Base-by-base conservation (phyloP, 1,140 invertebrate genomes). In the Pogonognathellus flavescens region DNA sequence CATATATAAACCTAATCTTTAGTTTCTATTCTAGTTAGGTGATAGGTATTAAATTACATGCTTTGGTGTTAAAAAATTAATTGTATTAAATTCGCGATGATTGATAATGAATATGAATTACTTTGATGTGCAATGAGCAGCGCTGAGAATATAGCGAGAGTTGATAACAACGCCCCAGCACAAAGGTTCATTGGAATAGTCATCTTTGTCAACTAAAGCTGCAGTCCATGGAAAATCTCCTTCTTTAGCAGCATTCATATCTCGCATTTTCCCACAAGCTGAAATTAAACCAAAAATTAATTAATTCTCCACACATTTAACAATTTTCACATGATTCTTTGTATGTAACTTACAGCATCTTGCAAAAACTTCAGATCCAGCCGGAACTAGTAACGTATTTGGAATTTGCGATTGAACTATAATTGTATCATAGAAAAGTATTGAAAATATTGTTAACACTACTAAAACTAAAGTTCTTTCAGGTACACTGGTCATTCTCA, bases 161-260 rank as follows among this genome's bases (percentile, higher is more conserved):
- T 85, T 85, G 7, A 85, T 85, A 16, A 85, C 18, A 8, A 18
- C 53, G 3, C 72, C 84, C 72, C 72, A 81, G 18, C 84, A 85
- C 1, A 85, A 14, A 1, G 84, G 84, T 50, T 85, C 76, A 41
- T 85, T 80, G 6, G 53, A 10, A 52, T 41, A 9, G 53, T 85
- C 84, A 20, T 81, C 52, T 81, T 85, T 85, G 70, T 57, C 49
- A 11, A 85, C 84, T 14, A 82, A 31, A 11, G 72, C 31, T 5
- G 84, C 84, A 2, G 52, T 85, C 84, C 84, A 85, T 50, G 76
- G 76, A 66, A 85, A 85, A 20, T 81, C 55, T 53, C 84, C 84
- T 11, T 62, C 22, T n/a, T 85, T 80, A 0, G 84, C 84, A 22
- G 31, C 52, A 25, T 80, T 50, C 25, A 82, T n/a, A 66, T 81